Conservation (phyloP, 2,113 vertebrate species). For the Chaetorhynchus papuensis region DNA sequence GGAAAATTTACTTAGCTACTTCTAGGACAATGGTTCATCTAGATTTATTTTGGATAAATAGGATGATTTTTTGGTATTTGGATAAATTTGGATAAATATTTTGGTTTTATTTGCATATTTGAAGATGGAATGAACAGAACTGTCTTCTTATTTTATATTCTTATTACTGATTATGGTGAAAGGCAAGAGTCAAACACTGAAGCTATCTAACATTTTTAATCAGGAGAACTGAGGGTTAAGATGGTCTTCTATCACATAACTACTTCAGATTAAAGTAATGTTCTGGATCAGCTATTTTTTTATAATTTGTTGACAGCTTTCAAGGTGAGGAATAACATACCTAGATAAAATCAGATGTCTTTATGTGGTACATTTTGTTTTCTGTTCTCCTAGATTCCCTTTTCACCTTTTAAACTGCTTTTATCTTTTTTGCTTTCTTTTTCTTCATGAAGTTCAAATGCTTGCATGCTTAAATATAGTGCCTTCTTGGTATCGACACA, state of each 20-base stretch:
- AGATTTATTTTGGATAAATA: background rate
- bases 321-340: background rate
- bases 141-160: background rate
- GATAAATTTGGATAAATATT: background rate
- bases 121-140: background rate
- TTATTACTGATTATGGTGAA: background rate
- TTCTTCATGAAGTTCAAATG: conserved; percentile 1
- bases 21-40: background rate
- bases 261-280: background rate
- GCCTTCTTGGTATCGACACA: conserved; percentile 45
- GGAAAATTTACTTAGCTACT: background rate
- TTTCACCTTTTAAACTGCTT: background rate
- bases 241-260: background rate
- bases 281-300: background rate
- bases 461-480: conserved; percentile 23
- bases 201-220: background rate
- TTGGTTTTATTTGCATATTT: background rate
- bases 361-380: background rate
- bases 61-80: background rate
- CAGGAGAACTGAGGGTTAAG: background rate
- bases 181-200: background rate
- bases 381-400: background rate
- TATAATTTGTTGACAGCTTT: background rate
- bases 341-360: background rate
- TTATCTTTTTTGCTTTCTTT: background rate